Evolutionary conservation across 2,888 invertebrate genomes (phyloP), one percentile per base, ranked within the genome.

Genomic region (Zele albiditarsus): DNA sequence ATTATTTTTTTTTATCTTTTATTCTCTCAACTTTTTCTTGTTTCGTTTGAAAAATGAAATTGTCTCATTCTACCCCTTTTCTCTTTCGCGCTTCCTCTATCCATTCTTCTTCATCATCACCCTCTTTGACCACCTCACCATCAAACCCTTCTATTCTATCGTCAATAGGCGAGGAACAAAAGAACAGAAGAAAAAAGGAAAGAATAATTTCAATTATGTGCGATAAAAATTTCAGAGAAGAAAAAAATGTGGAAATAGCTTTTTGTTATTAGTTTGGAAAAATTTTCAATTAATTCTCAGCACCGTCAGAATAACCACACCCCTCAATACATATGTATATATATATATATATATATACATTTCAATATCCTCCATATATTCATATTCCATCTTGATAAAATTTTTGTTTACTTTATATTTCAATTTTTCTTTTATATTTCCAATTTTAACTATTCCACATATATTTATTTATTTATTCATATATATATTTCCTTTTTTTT

Each of bases 21-120:
- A 69, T 70, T 77, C 71, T 79, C 73, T 60, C 76, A 42, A 70
- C 42, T 60, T 62, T 62, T 67, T 28, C 69, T 69, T 33, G 68
- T 73, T 74, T 65, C 71, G 58, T 49, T 38, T 75, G 71, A 71
- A 71, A 75, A 65, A 75, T 75, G 71, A 75, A 71, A 75, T 75
- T 75, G 71, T 66, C 71, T 66, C 67, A 42, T 42, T 42, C n/a
- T 20, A 33, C 28, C 60, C 63, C 63, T 58, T 58, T 66, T 42
- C 27, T 68, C 63, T 66, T 31, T 14, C 65, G 12, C 33, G 12
- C 33, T 70, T 60, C 66, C 57, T 49, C 28, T 53, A n/a, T 68
- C 23, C n/a, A 31, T 69, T 72, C 14, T 71, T 38, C 42, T 49
- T 49, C n/a, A 57, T 70, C 58, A 68, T 74, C 69, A 28, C 60